Evolutionary conservation across 2,113 vertebrate species (phyloP).

Genomic region (Cisticola juncidis): DNA sequence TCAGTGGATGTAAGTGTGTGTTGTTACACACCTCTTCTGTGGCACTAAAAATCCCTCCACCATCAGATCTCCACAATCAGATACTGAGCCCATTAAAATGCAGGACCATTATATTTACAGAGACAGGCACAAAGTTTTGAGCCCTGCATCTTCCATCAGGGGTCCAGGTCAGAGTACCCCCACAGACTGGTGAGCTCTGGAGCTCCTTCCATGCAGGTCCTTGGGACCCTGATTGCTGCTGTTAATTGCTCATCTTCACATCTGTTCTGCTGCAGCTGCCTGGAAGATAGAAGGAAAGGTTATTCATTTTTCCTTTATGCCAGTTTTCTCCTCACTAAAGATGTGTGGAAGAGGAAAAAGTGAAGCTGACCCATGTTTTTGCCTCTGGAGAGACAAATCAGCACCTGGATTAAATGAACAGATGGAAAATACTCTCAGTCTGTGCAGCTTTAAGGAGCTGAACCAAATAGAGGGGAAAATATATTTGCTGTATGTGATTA

Average conservation of each 20-base stretch:
- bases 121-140: not conserved
- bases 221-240: not conserved
- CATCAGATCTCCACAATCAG: no score
- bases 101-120: not conserved
- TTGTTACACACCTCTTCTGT: not conserved
- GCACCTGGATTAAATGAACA: not conserved
- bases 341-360: not conserved
- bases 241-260: not conserved
- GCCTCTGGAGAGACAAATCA: conserved; percentile 23
- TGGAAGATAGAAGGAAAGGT: not conserved
- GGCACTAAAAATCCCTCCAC: not conserved
- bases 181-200: not conserved
- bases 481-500: not conserved
- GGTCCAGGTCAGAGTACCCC: not conserved
- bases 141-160: not conserved
- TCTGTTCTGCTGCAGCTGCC: not conserved
- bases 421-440: not conserved
- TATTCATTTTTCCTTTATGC: conserved; percentile 3
- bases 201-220: not conserved
- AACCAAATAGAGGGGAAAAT: not conserved
- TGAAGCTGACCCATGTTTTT: not conserved
- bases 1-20: not conserved
- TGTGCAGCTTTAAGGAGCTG: not conserved
- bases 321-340: not conserved
- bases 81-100: not conserved